Conservation (phyloP, 2,113 vertebrate species). For the Channa maculata region DNA sequence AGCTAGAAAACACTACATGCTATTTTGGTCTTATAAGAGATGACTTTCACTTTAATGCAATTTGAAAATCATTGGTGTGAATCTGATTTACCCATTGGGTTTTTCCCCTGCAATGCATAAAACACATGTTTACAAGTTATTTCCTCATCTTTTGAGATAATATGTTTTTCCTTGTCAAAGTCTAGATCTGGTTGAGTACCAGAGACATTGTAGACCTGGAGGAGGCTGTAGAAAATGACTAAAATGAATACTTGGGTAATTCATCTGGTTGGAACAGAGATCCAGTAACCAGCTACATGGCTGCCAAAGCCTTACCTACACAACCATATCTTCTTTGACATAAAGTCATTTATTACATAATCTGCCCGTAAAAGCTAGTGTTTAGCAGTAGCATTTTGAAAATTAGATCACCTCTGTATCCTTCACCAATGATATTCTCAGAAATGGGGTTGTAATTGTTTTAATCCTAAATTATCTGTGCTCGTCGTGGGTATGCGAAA, state of each 20-base stretch:
- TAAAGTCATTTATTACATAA: slow-evolving; percentile 14
- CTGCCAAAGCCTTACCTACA: slow-evolving; percentile 3
- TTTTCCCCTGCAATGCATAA: slow-evolving; percentile 10
- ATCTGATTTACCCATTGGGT: slow-evolving; percentile 33
- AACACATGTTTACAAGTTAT: slow-evolving; percentile 2
- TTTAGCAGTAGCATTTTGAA: slow-evolving; percentile 41
- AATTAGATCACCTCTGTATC: slow-evolving; percentile 25
- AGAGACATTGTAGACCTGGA: background rate
- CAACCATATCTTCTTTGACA: slow-evolving; percentile 6
- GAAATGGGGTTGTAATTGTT: slow-evolving; percentile 49
- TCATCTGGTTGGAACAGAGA: slow-evolving; percentile 3
- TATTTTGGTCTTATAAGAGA: slow-evolving; percentile 34
- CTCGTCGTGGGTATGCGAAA: slow-evolving; percentile 48
- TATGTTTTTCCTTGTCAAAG: background rate
- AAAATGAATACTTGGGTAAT: background rate
- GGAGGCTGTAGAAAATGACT: background rate
- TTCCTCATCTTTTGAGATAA: slow-evolving; percentile 5
- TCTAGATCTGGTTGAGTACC: background rate
- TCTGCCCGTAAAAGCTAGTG: slow-evolving; percentile 30
- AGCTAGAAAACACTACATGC: slow-evolving; percentile 5
- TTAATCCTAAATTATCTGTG: slow-evolving; percentile 55
- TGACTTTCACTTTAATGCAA: slow-evolving; percentile 21
- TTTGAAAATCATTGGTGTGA: slow-evolving; percentile 37
- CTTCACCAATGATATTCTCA: slow-evolving; percentile 25
- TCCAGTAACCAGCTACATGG: background rate